phyloP scores from a whole-genome alignment of 2,113 vertebrate genomes.

The Tenrec ecaudatus region DNA sequence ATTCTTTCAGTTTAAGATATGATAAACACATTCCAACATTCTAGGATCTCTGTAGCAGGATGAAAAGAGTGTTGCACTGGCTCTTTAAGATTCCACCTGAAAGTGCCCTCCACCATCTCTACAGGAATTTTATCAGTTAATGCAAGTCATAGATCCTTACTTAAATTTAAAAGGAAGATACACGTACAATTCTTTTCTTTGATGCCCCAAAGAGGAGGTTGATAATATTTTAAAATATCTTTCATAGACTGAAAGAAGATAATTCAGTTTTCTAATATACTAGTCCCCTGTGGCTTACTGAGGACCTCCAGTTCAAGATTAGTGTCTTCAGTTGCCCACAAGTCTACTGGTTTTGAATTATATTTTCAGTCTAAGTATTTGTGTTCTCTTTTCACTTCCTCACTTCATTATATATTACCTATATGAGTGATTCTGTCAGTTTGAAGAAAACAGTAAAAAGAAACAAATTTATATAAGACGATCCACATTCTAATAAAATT shows the following conservation, averaged over 20 bases:
- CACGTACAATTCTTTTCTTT: background rate
- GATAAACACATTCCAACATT: too few species aligned
- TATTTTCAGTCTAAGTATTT: slow-evolving; percentile 43
- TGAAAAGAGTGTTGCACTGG: too few species aligned
- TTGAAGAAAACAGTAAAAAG: slow-evolving; percentile 67
- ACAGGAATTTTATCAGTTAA: too few species aligned
- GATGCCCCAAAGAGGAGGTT: background rate
- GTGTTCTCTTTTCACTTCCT: slow-evolving; percentile 14
- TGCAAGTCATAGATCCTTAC: too few species aligned
- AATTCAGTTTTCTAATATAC: background rate
- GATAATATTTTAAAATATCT: background rate
- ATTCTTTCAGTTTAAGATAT: too few species aligned
- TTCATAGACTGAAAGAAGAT: background rate
- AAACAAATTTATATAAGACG: slow-evolving; percentile 63
- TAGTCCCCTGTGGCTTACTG: background rate
- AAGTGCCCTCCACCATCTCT: too few species aligned
- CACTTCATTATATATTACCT: slow-evolving; percentile 70
- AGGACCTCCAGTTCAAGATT: slow-evolving; percentile 34
- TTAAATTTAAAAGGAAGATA: background rate
- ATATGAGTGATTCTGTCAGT: slow-evolving; percentile 63
- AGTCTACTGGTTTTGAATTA: slow-evolving; percentile 51
- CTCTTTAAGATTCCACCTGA: too few species aligned
- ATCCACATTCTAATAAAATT: slow-evolving; percentile 70
- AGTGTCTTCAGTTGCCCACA: background rate
- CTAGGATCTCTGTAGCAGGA: too few species aligned